Evolutionary conservation across 2,888 invertebrate species (phyloP), one percentile per base, ranked within the genome.

Genomic region (Archaeoteleia sp.): DNA sequence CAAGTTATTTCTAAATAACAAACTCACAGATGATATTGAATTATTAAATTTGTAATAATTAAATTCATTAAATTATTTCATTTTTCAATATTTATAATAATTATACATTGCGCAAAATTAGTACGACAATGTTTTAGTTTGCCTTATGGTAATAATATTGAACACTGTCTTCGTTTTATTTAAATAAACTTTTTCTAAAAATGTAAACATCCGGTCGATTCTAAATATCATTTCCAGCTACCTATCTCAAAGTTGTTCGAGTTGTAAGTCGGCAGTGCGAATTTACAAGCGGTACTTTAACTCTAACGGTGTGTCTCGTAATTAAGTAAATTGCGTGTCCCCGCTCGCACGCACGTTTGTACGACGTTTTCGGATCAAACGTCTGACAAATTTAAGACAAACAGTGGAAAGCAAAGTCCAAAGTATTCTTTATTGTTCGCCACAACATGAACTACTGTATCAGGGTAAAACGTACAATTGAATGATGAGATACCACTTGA

Each of bases 231-330:
- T 29, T 29, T n/a, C 2, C 2, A n/a, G 29, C 29, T 39, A 17
- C 40, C 39, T 37, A 29, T 12, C 39, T 39, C 30, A 32, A 12
- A 14, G 9, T 3, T n/a, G 6, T 13, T 9, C 23, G 20, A 20
- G n/a, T 25, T 13, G 57, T 20, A 27, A n/a, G 62, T 62, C 67
- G 72, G 71, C 72, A 69, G 63, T 66, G 70, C 71, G 74, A 74
- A 74, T 74, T 74, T 62, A 70, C 67, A 65, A 75, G 74, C 73
- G 71, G 73, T 75, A 72, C 67, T 67, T 63, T 53, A 57, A 65
- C 72, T 65, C 74, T 77, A 77, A 77, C 77, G 75, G 77, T 75
- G 68, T 74, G 55, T 73, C 30, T 12, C 30, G 70, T 76, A 76
- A 77, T 77, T 77, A 76, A 77, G 66, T 67, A 65, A 72, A 74